A percentile compares a stretch with the other conserved stretches of the same genome.
These are phyloP conservation scores for Kryptolebias marmoratus DNA, from an alignment of 2,113 vertebrate species.

Conservation along the genomic window DNA sequence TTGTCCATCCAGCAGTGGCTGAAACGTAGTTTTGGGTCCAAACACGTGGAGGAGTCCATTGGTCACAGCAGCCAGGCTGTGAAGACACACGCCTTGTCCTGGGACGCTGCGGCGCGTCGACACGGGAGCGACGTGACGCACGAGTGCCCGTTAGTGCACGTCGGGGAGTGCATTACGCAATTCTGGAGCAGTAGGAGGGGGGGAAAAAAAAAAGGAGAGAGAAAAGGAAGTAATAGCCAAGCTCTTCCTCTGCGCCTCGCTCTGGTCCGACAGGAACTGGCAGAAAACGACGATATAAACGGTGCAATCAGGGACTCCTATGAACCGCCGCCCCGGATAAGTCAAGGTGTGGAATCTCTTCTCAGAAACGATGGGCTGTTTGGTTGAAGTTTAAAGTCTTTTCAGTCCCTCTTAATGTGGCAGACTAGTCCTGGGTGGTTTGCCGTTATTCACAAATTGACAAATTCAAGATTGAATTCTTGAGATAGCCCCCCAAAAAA, in stretches of 20 bases:
- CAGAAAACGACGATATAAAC: constrained; percentile 87
- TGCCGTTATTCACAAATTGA: constrained; percentile 81
- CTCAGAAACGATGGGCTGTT: constrained; percentile 77
- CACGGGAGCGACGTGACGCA: constrained; percentile 84
- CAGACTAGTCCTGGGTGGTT: constrained; percentile 76
- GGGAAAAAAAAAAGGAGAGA: too few relatives aligned
- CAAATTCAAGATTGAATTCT: constrained; percentile 90
- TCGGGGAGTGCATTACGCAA: constrained; percentile 87
- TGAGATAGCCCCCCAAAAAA: constrained; percentile 82
- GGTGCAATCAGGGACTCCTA: constrained; percentile 88
- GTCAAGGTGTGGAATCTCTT: constrained; percentile 79
- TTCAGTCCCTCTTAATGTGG: constrained; percentile 79
- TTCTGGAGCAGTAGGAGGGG: constrained; percentile 82
- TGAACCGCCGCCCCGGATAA: constrained; percentile 74
- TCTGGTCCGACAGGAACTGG: constrained; percentile 87
- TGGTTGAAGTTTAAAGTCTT: constrained; percentile 73
- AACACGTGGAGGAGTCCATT: constrained; percentile 76
- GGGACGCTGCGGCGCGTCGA: constrained; percentile 81
- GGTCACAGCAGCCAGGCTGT: constrained; percentile 86
- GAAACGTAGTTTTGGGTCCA: constrained; percentile 81
- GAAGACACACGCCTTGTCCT: constrained; percentile 75
- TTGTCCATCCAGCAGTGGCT: constrained; percentile 77
- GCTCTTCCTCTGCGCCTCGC: constrained; percentile 83
- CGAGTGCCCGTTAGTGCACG: constrained; percentile 91
- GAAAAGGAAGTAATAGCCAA: constrained; percentile 79